Evolutionary conservation across 1,140 invertebrate species (phyloP).

Genomic region (Heliconius eleuchia): DNA sequence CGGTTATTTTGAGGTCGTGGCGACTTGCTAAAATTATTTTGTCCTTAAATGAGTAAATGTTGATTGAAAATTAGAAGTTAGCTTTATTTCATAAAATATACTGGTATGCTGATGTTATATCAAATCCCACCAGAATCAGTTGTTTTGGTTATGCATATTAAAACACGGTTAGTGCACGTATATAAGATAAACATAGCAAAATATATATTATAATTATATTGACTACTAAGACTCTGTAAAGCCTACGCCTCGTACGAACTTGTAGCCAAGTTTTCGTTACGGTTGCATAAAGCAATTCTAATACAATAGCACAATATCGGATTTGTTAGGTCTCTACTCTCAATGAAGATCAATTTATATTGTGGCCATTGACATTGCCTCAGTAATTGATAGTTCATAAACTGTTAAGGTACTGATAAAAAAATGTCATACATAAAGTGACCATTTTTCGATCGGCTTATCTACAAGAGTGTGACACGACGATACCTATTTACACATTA

Average conservation of each 20-base stretch:
- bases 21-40: neutral
- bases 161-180: no score
- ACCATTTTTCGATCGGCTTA: neutral
- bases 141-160: no score
- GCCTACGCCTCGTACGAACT: no score
- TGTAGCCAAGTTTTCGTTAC: neutral
- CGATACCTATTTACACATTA: no score
- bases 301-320: neutral
- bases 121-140: no score
- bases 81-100: no score
- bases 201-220: no score
- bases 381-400: neutral
- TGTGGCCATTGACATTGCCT: neutral
- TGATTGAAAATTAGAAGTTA: neutral
- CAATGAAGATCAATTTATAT: neutral
- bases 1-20: slow-evolving; percentile 23
- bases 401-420: neutral
- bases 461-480: no score
- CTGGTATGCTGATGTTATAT: no score
- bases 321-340: neutral
- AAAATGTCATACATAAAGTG: neutral
- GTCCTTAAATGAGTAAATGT: neutral
- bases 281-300: neutral
- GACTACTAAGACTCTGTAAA: no score
- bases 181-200: no score